Base-by-base conservation (phyloP, 2,888 invertebrate species). In the Galerucella pusilla region DNA sequence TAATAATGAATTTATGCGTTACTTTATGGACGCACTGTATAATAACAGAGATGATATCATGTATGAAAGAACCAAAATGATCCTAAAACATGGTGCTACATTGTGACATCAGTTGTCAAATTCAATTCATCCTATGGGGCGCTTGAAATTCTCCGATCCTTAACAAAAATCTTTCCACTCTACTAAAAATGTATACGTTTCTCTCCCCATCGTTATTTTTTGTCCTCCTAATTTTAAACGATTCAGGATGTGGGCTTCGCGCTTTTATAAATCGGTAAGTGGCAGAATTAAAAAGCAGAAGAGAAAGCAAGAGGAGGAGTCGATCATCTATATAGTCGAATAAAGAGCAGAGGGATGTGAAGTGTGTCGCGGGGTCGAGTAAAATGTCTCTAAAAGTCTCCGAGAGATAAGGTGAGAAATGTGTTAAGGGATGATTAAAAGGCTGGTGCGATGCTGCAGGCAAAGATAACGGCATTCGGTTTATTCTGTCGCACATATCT, bases 371-470 rank as follows among this genome's bases (percentile, higher is more conserved):
- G 68, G 68, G 54, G 57, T n/a, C 72, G 72, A 72, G 66, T 66
- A 72, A 72, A 72, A 72, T 67, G 69, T 83, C 83, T 83, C 83
- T 82, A 80, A 82, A 82, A 80, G 81, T 82, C 82, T 81, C 75
- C 78, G 79, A 79, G 80, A 84, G 84, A 85, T 84, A 84, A 84
- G 84, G 84, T 84, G 86, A 85, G 86, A 86, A 86, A 87, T 86
- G 86, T 85, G 86, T 86, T 85, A 85, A 72, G 86, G 86, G 86
- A 86, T 86, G 87, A 87, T 87, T 87, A 87, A 86, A 86, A 86
- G 85, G 72, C 66, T 83, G 82, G 82, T 81, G 85, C 85, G 85
- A 83, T 84, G 85, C 84, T 86, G 86, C 82, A 84, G 81, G 83
- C 80, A 80, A 82, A 83, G 86, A 86, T 85, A 85, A 85, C 85